Percentiles rank a stretch among this genome's conserved stretches.
phyloP scores from a whole-genome alignment of 2,888 invertebrate species.

The Lepidochrysops patricia region DNA sequence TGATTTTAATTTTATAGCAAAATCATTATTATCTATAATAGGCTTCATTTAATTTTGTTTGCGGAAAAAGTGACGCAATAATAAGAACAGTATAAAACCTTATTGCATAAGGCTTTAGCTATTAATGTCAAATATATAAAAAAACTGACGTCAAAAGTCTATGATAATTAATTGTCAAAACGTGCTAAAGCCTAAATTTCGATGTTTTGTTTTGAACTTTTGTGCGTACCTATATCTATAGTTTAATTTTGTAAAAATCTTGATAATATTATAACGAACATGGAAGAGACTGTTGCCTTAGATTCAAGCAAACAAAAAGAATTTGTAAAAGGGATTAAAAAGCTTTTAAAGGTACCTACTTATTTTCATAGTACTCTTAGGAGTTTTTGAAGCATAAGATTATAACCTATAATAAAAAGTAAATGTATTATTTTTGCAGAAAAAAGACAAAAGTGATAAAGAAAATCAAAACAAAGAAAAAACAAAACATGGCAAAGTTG shows the following conservation, averaged over 20 bases:
- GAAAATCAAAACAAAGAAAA: slow-evolving; percentile 26
- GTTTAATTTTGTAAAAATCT: neutral
- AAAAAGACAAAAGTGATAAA: slow-evolving; percentile 29
- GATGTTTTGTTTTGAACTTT: neutral
- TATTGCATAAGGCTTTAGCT: too few species aligned
- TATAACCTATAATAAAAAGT: neutral
- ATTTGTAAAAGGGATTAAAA: slow-evolving; percentile 70
- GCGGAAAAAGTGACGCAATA: too few species aligned
- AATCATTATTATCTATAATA: too few species aligned
- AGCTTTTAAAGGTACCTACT: slow-evolving; percentile 58
- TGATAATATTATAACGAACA: slow-evolving; percentile 24
- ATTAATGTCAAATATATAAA: too few species aligned
- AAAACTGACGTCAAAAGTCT: too few species aligned
- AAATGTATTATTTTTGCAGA: slow-evolving; percentile 32
- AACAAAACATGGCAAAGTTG: slow-evolving; percentile 27
- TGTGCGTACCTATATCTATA: too few species aligned
- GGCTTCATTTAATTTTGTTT: too few species aligned
- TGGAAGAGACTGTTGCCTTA: slow-evolving; percentile 69
- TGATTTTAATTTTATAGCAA: too few species aligned
- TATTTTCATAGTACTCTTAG: neutral
- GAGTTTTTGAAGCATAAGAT: neutral
- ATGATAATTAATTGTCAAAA: too few species aligned
- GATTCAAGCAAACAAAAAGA: slow-evolving; percentile 66
- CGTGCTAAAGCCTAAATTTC: too few species aligned
- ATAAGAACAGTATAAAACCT: too few species aligned